Evolutionary conservation across 2,888 invertebrate species (phyloP).

Genomic region (Idaea straminata): DNA sequence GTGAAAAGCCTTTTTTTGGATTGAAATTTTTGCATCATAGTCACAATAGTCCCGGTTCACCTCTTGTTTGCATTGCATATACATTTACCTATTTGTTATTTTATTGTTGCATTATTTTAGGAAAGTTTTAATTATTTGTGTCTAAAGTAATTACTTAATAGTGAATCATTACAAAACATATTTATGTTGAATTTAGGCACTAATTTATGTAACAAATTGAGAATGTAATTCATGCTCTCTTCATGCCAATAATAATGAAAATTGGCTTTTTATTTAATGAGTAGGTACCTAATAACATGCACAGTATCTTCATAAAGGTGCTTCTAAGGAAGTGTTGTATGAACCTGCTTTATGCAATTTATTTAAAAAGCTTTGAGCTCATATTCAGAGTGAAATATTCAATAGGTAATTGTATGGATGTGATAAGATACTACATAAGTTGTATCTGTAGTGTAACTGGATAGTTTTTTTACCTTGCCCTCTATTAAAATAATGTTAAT

Average conservation of each 20-base stretch:
- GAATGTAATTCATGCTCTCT: conserved; percentile 27
- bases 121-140: conserved; percentile 77
- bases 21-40: background rate
- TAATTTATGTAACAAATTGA: conserved; percentile 28
- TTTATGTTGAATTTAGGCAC: conserved; percentile 41
- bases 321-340: background rate
- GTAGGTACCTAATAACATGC: conserved; percentile 35
- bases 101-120: conserved; percentile 76
- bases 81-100: conserved; percentile 60
- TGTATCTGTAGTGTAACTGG: conserved; percentile 62
- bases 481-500: conserved; percentile 29
- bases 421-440: conserved; percentile 66
- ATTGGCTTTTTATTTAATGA: conserved; percentile 19
- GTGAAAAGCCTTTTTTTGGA: no score
- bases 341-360: conserved; percentile 15
- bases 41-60: background rate
- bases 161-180: conserved; percentile 57
- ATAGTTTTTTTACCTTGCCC: conserved; percentile 78
- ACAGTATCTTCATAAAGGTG: background rate
- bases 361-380: conserved; percentile 34
- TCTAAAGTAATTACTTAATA: conserved; percentile 58
- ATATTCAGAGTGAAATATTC: conserved; percentile 58
- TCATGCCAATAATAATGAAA: conserved; percentile 24
- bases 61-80: conserved; percentile 5
- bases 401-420: conserved; percentile 46